Evolutionary conservation across 2,888 invertebrate genomes (phyloP).

Genomic region (Polydrusus tereticollis): DNA sequence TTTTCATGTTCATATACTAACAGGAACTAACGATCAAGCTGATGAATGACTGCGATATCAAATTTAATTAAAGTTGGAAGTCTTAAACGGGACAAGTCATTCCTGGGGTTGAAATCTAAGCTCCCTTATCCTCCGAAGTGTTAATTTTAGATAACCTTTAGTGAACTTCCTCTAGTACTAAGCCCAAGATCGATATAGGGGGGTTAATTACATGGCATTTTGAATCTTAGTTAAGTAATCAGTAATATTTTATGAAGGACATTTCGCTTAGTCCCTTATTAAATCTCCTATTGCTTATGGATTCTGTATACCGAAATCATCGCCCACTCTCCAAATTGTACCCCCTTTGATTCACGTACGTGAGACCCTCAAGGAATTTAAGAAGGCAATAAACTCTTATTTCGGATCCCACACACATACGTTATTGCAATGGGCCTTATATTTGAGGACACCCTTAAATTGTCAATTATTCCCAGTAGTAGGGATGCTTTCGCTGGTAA

Average conservation of each 20-base stretch:
- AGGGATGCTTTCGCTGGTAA: neutral
- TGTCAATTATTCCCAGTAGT: constrained; percentile 10
- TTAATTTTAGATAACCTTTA: neutral
- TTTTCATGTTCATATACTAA: too few species aligned
- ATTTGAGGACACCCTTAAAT: constrained; percentile 13
- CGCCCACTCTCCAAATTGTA: constrained; percentile 4
- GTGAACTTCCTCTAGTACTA: neutral
- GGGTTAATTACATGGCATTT: too few species aligned
- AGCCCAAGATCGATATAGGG: neutral
- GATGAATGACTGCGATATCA: constrained; percentile 13
- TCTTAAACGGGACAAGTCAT: constrained; percentile 1
- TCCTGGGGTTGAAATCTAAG: neutral
- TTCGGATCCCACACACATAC: neutral
- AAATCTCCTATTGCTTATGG: neutral
- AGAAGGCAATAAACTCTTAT: constrained; percentile 32
- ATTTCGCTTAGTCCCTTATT: neutral
- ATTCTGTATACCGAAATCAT: neutral
- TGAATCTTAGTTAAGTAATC: too few species aligned
- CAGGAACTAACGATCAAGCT: too few species aligned
- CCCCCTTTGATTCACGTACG: constrained; percentile 29
- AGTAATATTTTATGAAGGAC: too few species aligned
- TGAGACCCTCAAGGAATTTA: constrained; percentile 37
- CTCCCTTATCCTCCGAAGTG: neutral
- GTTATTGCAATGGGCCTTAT: constrained; percentile 14
- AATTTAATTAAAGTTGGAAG: constrained; percentile 17